These are phyloP conservation scores for Pteromalus puparum DNA, from an alignment of 1,140 invertebrate genomes.

Conservation along the genomic window DNA sequence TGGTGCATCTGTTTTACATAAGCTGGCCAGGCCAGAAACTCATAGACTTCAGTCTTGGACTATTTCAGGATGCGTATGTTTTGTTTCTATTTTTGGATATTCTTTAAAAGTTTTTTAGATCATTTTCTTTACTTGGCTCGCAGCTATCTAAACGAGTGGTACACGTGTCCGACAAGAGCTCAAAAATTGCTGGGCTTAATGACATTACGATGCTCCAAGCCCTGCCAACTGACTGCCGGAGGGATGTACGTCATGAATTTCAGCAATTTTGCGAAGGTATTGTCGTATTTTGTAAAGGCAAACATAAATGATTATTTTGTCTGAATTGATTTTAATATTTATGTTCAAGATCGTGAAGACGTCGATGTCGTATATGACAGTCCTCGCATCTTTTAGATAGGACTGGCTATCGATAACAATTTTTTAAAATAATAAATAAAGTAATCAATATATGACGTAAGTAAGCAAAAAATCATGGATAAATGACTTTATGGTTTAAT, in stretches of 20 bases:
- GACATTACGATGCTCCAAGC: neutral
- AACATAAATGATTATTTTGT: neutral
- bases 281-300: neutral
- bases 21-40: constrained; percentile 31
- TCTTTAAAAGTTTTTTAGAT: neutral
- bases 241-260: constrained; percentile 20
- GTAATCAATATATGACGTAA: no score
- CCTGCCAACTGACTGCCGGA: constrained; percentile 22
- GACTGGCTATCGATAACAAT: neutral
- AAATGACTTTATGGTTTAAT: no score
- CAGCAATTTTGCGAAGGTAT: constrained; percentile 9
- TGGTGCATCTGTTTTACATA: constrained; percentile 13
- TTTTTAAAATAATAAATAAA: no score
- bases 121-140: neutral
- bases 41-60: neutral
- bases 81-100: neutral
- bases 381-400: constrained; percentile 6
- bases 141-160: constrained; percentile 25
- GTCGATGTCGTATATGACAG: constrained; percentile 16
- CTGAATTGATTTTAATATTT: neutral
- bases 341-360: constrained; percentile 13
- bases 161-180: neutral
- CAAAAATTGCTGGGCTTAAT: neutral
- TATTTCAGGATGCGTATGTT: constrained; percentile 1
- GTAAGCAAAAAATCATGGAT: no score